Percentiles rank a stretch among this genome's conserved stretches.
Conservation (phyloP, 2,797 vertebrate genomes). For the Pagetopsis macropterus region DNA sequence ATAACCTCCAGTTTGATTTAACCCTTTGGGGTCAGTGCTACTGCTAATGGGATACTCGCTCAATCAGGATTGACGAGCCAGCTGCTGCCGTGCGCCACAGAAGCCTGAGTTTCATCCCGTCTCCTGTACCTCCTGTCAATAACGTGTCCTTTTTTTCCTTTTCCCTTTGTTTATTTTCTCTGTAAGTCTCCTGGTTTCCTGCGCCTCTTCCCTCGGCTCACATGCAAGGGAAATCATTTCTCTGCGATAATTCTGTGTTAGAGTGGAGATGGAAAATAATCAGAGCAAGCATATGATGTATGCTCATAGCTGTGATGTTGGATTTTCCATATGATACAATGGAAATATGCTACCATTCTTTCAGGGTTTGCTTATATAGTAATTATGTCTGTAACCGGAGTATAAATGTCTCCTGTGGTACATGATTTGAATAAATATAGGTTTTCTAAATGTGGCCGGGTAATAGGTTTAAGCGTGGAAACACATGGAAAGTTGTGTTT, state of each 20-base stretch:
- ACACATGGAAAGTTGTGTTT: not conserved
- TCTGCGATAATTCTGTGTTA: constrained; percentile 12
- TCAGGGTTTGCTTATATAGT: constrained; percentile 14
- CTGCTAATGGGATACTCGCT: constrained; percentile 67
- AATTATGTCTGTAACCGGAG: constrained; percentile 20
- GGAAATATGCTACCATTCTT: not conserved
- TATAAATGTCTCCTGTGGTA: not conserved
- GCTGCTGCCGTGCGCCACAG: constrained; percentile 47
- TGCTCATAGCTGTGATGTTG: constrained; percentile 19
- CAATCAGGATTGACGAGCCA: constrained; percentile 61
- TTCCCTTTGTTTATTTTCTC: constrained; percentile 8
- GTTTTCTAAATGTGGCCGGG: not conserved
- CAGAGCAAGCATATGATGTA: not conserved
- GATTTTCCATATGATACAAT: constrained; percentile 10
- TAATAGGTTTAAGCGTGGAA: not conserved
- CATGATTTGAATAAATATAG: not conserved
- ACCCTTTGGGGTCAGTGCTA: constrained; percentile 70
- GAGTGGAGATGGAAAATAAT: constrained; percentile 23
- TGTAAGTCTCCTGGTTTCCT: constrained; percentile 13
- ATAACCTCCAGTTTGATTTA: constrained; percentile 79
- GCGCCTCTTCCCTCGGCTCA: not conserved
- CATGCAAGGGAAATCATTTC: constrained; percentile 16
- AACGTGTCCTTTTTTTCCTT: not conserved
- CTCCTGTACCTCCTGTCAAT: constrained; percentile 7
- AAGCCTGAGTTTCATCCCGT: constrained; percentile 40